Conservation (phyloP, 2,888 invertebrate species). For the Andrena camellia region DNA sequence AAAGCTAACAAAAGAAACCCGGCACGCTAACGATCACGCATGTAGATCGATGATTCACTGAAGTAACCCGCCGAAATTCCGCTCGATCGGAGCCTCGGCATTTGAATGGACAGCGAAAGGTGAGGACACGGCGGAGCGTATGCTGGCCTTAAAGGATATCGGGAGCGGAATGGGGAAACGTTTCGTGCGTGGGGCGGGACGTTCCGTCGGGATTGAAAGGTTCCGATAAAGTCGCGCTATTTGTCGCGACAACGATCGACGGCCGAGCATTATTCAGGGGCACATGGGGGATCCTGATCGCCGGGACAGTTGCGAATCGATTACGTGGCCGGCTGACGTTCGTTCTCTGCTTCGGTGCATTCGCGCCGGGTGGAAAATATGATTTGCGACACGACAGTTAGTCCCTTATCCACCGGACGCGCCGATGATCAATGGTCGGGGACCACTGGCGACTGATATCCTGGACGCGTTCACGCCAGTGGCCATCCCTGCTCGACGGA, state of each 20-base stretch:
- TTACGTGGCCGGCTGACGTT: constrained; percentile 46
- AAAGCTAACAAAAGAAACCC: constrained; percentile 31
- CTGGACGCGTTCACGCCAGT: too few relatives aligned
- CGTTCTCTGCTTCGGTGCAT: constrained; percentile 38
- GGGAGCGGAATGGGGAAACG: not conserved
- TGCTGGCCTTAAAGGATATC: not conserved
- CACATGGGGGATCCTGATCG: constrained; percentile 45
- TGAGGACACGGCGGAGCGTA: not conserved
- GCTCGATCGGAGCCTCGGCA: constrained; percentile 2
- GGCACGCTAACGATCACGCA: constrained; percentile 55
- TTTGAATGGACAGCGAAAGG: not conserved
- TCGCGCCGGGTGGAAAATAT: constrained; percentile 16
- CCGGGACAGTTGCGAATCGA: constrained; percentile 46
- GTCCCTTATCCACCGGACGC: too few relatives aligned
- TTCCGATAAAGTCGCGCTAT: constrained; percentile 34
- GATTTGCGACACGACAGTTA: constrained; percentile 43
- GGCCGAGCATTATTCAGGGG: constrained; percentile 36
- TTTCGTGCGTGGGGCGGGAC: not conserved
- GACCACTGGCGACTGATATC: too few relatives aligned
- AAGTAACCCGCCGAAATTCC: not conserved
- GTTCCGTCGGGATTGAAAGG: not conserved
- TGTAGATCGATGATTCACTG: constrained; percentile 39
- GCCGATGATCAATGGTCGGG: too few relatives aligned
- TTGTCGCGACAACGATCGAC: constrained; percentile 41
- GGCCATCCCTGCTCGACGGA: too few relatives aligned